phyloP scores from a whole-genome alignment of 2,113 vertebrate genomes.

The Orthonyx spaldingii region DNA sequence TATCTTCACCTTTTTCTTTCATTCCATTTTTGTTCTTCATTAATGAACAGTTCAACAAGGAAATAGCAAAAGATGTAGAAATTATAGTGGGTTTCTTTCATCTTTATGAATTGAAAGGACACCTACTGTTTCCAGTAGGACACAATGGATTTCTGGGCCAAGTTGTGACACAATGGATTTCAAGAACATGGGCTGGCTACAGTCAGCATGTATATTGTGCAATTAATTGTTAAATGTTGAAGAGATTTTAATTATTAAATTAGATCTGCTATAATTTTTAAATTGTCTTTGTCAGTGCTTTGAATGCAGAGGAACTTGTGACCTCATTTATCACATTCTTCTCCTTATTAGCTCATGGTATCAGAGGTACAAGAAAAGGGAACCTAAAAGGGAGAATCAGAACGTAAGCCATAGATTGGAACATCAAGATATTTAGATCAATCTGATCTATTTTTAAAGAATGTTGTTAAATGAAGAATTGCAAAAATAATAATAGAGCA shows the following conservation, averaged over 20 bases:
- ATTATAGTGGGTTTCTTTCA: background rate
- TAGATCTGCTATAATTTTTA: background rate
- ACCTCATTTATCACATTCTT: conserved; percentile 20
- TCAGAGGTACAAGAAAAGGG: background rate
- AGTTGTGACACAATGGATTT: background rate
- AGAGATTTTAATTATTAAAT: conserved; percentile 40
- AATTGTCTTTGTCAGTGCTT: conserved; percentile 22
- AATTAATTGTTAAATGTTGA: background rate
- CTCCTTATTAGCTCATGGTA: background rate
- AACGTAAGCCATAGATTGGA: background rate
- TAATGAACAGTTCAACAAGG: background rate
- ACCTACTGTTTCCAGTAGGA: background rate
- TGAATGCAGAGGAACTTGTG: conserved; percentile 4
- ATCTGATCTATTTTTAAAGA: background rate
- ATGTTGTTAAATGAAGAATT: background rate
- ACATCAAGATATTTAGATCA: background rate
- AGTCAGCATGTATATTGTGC: background rate
- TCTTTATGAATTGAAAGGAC: background rate
- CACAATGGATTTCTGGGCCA: background rate
- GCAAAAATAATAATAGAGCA: background rate
- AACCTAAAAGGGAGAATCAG: background rate
- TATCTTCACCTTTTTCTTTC: background rate
- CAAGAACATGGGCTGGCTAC: background rate
- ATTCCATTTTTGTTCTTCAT: background rate
- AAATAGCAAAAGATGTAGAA: background rate